These are phyloP conservation scores for Muscicapa comitata DNA, from an alignment of 2,797 vertebrate genomes.

Conservation along the genomic window DNA sequence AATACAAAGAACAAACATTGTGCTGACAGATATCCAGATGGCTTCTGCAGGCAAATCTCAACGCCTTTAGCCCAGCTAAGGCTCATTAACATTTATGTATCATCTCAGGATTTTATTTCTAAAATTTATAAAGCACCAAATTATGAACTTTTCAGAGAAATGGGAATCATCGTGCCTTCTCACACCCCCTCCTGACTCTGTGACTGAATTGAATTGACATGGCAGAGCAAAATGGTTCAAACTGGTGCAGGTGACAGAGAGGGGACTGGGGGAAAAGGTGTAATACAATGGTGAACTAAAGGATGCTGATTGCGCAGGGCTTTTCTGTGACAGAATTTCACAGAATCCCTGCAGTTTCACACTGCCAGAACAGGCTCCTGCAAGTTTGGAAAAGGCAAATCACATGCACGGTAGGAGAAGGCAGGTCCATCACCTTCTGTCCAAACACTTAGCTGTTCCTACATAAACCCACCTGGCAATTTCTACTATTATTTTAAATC, in stretches of 20 bases:
- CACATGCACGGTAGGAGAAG: background rate
- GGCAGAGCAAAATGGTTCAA: background rate
- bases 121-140: background rate
- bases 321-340: background rate
- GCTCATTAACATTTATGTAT: background rate
- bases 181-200: rapidly evolving
- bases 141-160: background rate
- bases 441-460: background rate
- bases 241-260: background rate
- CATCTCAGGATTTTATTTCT: background rate
- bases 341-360: background rate
- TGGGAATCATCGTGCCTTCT: background rate
- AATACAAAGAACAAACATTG: background rate
- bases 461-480: background rate
- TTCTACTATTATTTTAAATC: background rate
- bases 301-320: background rate
- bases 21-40: background rate
- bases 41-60: background rate
- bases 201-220: background rate
- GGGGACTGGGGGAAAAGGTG: background rate
- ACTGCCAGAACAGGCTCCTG: background rate
- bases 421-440: background rate
- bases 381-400: background rate
- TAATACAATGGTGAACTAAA: background rate
- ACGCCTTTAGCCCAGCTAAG: background rate